phyloP scores from a whole-genome alignment of 2,113 vertebrate species.

The Antechinus flavipes region DNA sequence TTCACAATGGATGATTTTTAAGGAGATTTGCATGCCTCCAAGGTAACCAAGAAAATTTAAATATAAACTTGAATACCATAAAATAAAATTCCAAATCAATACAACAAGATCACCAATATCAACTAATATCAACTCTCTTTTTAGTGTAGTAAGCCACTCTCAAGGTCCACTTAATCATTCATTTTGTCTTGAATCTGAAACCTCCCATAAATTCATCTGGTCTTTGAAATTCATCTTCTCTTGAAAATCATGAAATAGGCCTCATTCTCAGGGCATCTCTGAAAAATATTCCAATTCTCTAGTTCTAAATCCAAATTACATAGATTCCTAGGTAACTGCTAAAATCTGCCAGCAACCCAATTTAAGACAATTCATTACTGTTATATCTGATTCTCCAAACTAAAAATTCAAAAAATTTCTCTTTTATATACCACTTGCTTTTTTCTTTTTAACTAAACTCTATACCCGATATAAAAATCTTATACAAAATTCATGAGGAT shows the following conservation, averaged over 20 bases:
- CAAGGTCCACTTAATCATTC: neutral
- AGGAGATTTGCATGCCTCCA: neutral
- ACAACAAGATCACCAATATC: neutral
- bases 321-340: neutral
- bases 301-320: neutral
- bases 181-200: neutral
- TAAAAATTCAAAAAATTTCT: too few species aligned
- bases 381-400: too few species aligned
- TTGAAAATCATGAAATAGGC: neutral
- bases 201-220: neutral
- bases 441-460: too few species aligned
- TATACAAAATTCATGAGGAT: too few species aligned
- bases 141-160: neutral
- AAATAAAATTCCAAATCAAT: neutral
- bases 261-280: neutral
- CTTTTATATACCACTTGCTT: too few species aligned
- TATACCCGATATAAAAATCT: too few species aligned
- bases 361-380: too few species aligned
- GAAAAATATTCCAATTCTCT: neutral
- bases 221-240: neutral
- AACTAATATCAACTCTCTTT: neutral
- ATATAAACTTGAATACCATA: neutral
- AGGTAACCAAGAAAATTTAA: neutral
- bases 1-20: too few species aligned
- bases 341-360: neutral